Evolutionary conservation across 2,888 invertebrate genomes (phyloP).

Genomic region (Amphimallon solstitiale): DNA sequence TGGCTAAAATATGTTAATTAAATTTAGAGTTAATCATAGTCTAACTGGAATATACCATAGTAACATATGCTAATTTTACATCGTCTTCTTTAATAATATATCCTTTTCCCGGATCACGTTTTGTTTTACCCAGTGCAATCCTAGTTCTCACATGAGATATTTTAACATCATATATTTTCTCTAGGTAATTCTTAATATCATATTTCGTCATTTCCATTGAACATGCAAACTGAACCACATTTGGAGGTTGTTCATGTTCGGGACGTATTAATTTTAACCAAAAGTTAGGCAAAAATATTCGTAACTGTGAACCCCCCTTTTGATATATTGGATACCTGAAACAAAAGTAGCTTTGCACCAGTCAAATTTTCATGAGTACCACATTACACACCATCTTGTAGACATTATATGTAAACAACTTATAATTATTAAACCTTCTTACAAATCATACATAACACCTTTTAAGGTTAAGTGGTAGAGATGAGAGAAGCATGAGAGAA

Average conservation of each 20-base stretch:
- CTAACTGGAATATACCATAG: slow-evolving; percentile 69
- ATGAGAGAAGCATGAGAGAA: too few relatives aligned
- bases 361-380: not conserved
- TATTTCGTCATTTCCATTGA: slow-evolving; percentile 93
- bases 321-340: slow-evolving; percentile 89
- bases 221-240: slow-evolving; percentile 88
- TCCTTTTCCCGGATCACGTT: slow-evolving; percentile 68
- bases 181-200: slow-evolving; percentile 92
- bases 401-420: slow-evolving; percentile 42
- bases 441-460: too few relatives aligned
- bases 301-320: slow-evolving; percentile 91
- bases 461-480: too few relatives aligned
- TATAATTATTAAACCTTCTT: too few relatives aligned
- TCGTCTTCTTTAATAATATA: slow-evolving; percentile 86
- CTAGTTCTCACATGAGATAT: slow-evolving; percentile 81
- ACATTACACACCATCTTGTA: slow-evolving; percentile 46
- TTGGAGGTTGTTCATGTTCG: slow-evolving; percentile 73
- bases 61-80: slow-evolving; percentile 80
- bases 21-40: not conserved
- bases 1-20: slow-evolving; percentile 65
- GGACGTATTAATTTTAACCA: slow-evolving; percentile 94
- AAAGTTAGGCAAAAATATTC: slow-evolving; percentile 95
- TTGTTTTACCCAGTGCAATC: slow-evolving; percentile 76
- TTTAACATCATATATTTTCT: slow-evolving; percentile 93
- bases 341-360: not conserved